These are phyloP conservation scores for Crotalus viridis DNA, from an alignment of 2,113 vertebrate genomes.

Conservation along the genomic window DNA sequence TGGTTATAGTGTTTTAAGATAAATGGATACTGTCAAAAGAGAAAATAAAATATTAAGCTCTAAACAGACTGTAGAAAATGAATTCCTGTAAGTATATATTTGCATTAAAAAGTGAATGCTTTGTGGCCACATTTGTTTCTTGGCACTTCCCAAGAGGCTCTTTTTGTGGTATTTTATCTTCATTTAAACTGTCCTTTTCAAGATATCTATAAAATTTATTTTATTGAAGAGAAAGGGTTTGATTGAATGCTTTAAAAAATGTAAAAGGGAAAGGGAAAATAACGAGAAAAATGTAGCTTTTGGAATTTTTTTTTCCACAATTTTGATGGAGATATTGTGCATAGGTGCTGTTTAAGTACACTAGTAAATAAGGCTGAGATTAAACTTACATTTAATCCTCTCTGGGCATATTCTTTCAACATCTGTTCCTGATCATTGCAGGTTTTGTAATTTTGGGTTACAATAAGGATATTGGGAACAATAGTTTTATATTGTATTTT, in stretches of 20 bases:
- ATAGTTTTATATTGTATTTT: background rate
- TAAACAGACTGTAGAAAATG: conserved; percentile 35
- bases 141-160: conserved; percentile 39
- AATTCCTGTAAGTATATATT: conserved; percentile 51
- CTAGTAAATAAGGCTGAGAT: conserved; percentile 50
- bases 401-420: conserved; percentile 31
- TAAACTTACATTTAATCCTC: conserved; percentile 44
- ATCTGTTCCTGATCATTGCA: background rate
- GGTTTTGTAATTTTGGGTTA: background rate
- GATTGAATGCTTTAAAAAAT: conserved; percentile 34
- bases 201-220: conserved; percentile 31
- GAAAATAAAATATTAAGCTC: conserved; percentile 41
- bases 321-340: conserved; percentile 37
- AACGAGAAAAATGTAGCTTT: conserved; percentile 16
- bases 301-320: conserved; percentile 13
- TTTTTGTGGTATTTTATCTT: conserved; percentile 56
- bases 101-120: conserved; percentile 48
- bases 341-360: conserved; percentile 46
- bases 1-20: conserved; percentile 46
- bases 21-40: conserved; percentile 58
- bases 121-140: conserved; percentile 43
- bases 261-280: conserved; percentile 22
- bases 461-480: background rate
- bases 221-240: conserved; percentile 58
- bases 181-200: conserved; percentile 48